A percentile compares a stretch with the other conserved stretches of the same genome.
Evolutionary conservation across 2,888 invertebrate genomes (phyloP).

Genomic region (Cactoblastis cactorum): DNA sequence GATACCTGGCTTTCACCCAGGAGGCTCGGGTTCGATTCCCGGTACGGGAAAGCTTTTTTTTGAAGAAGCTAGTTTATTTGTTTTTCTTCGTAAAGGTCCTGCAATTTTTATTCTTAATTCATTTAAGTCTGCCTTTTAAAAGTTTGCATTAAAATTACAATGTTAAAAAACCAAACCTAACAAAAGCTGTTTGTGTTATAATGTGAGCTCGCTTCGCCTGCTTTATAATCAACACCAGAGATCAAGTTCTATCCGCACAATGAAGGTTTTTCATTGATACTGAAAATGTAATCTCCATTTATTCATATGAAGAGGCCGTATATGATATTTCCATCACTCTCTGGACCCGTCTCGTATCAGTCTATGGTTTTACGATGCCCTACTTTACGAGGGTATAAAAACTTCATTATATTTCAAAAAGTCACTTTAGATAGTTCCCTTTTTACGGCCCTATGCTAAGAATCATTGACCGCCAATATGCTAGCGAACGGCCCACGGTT

Average conservation of each 20-base stretch:
- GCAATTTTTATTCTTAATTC: too few species aligned
- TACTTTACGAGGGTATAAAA: conserved; percentile 22
- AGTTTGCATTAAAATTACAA: too few species aligned
- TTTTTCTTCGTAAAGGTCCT: too few species aligned
- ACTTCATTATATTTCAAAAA: conserved; percentile 22
- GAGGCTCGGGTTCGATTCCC: conserved; percentile 86
- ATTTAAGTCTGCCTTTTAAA: too few species aligned
- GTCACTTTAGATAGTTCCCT: conserved; percentile 16
- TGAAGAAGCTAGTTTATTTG: too few species aligned
- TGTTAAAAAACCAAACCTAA: too few species aligned
- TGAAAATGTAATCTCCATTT: not conserved
- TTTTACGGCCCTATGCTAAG: conserved; percentile 21
- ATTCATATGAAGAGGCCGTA: not conserved
- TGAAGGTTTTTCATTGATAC: not conserved
- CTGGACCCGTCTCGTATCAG: not conserved
- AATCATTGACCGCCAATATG: conserved; percentile 3
- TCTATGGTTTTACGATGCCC: not conserved
- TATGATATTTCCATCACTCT: not conserved
- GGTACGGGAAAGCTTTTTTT: conserved; percentile 74
- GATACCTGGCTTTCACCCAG: conserved; percentile 85
- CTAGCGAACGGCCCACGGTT: too few species aligned
- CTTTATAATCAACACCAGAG: too few species aligned
- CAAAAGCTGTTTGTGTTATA: too few species aligned
- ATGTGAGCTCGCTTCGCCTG: too few species aligned
- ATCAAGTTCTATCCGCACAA: too few species aligned